These are phyloP conservation scores for Hirundichthys speculiger DNA, from an alignment of 2,113 vertebrate genomes.

Conservation along the genomic window DNA sequence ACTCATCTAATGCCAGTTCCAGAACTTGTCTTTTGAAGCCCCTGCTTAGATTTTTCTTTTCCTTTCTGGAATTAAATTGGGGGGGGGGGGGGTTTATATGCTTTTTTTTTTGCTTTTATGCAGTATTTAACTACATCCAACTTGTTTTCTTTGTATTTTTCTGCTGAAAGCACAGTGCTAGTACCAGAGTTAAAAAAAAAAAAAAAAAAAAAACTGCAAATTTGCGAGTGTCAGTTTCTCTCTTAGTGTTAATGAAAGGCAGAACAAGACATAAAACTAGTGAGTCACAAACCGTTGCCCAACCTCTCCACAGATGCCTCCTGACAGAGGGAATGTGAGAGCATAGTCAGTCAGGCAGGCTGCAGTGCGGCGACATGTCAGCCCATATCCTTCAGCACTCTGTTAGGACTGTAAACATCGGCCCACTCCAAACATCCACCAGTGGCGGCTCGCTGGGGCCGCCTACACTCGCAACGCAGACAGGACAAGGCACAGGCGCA, in stretches of 20 bases:
- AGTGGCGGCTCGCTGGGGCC: constrained; percentile 53
- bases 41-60: too few relatives aligned
- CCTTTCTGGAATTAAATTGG: too few relatives aligned
- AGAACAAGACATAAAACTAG: constrained; percentile 53
- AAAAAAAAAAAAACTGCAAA: too few relatives aligned
- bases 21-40: too few relatives aligned
- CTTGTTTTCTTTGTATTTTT: constrained; percentile 14
- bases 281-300: constrained; percentile 38
- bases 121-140: neutral
- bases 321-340: constrained; percentile 58
- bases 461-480: constrained; percentile 58
- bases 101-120: neutral
- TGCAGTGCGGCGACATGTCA: constrained; percentile 56
- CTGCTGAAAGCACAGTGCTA: too few relatives aligned
- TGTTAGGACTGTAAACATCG: constrained; percentile 61
- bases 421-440: constrained; percentile 68
- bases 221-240: constrained; percentile 27
- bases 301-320: constrained; percentile 35
- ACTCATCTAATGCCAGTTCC: too few relatives aligned
- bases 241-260: constrained; percentile 59
- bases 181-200: too few relatives aligned
- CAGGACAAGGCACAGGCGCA: constrained; percentile 65
- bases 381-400: constrained; percentile 73
- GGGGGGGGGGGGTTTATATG: too few relatives aligned
- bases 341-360: constrained; percentile 39